Evolutionary conservation across 2,888 invertebrate genomes (phyloP), one percentile per base, ranked within the genome.

Genomic region (Margaritifera margaritifera): DNA sequence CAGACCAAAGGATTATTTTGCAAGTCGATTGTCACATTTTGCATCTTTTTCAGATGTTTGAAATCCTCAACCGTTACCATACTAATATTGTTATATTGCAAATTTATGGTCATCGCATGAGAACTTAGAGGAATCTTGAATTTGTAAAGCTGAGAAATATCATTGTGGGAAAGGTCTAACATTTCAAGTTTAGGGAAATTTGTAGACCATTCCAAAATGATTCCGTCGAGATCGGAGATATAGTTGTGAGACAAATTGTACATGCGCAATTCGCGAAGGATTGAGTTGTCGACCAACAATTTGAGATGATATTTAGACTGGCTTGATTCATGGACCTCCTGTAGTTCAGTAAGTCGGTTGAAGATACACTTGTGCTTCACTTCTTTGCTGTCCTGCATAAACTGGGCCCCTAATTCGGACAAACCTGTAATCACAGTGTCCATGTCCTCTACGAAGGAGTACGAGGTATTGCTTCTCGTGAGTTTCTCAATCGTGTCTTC

Each of bases 1-100:
- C 84, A 84, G 64, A 76, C 64, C 11, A 84, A 72, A 0, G 80
- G 81, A 63, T 84, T 84, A 61, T 80, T 72, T 54, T 77, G 64
- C 2, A 83, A 69, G 55, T 84, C 81, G 15, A 83, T 71, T 51
- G 75, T 73, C 57, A 81, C 68, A n/a, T 78, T 76, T 22, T 75
- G 72, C 62, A 82, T 71, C 18, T 60, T 11, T 27, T 66, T 64
- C 59, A 81, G 74, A 8, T 74, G 64, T 15, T 77, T 71, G 1
- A 84, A 42, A 20, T 81, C 74, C 15, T 72, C 62, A 18, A 69
- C 66, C 4, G 66, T 72, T n/a, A 85, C 62, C 19, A 60, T 65
- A 1, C 80, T 74, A 42, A 84, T 81, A 52, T 80, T 80, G 64
- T 84, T 84, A 69, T 73, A 68, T 4, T 75, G 72, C 6, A 79